A percentile compares a stretch with the other conserved stretches of the same genome.
Evolutionary conservation across 2,888 invertebrate species (phyloP).

Genomic region (Calameuta filiformis): DNA sequence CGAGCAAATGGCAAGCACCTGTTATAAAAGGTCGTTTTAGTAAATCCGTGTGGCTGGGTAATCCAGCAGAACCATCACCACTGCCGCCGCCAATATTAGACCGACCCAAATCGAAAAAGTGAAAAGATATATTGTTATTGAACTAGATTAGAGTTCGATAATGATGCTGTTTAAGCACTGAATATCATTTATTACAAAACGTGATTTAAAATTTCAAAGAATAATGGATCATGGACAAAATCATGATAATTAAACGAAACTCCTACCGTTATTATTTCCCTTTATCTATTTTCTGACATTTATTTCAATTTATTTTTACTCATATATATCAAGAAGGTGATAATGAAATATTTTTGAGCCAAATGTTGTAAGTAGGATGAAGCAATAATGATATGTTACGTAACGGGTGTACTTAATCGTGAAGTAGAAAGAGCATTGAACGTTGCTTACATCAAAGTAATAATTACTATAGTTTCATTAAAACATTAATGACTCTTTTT

Average conservation of each 20-base stretch:
- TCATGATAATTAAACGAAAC: background rate
- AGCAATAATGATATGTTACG: background rate
- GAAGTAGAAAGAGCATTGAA: background rate
- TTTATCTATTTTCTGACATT: background rate
- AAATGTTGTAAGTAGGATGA: background rate
- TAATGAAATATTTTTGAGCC: background rate
- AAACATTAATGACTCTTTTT: background rate
- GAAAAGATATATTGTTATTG: slow-evolving; percentile 15
- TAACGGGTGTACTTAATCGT: background rate
- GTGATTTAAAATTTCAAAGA: background rate
- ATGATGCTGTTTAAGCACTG: background rate
- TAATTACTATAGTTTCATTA: background rate
- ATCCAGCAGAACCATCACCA: slow-evolving; percentile 53
- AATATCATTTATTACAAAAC: background rate
- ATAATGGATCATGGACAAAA: background rate
- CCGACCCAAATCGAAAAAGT: slow-evolving; percentile 50
- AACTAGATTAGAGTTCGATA: background rate
- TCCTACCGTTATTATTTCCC: background rate
- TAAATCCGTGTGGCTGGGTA: slow-evolving; percentile 60
- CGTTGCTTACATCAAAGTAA: background rate
- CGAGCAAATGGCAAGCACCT: slow-evolving; percentile 61
- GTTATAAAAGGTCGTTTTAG: slow-evolving; percentile 62
- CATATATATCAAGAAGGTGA: background rate
- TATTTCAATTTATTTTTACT: background rate
- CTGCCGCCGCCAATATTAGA: slow-evolving; percentile 51